Evolutionary conservation across 1,140 invertebrate species (phyloP).

Genomic region (Drosophila ercepeae): DNA sequence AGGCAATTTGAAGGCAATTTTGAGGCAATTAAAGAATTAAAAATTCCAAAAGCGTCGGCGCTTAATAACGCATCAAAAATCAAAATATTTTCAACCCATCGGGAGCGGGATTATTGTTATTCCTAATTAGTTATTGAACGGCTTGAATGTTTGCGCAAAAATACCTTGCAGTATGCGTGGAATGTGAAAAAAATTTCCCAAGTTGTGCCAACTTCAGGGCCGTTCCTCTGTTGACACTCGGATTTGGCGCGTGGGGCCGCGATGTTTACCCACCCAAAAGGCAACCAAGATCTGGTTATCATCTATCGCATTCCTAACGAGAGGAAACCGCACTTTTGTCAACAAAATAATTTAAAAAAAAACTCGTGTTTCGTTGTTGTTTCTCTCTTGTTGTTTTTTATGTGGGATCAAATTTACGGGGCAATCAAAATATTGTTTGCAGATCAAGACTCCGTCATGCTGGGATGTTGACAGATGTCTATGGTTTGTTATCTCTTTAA

Average conservation of each 20-base stretch:
- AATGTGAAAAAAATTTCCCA: constrained; percentile 66
- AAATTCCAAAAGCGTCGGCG: constrained; percentile 68
- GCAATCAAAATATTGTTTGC: constrained; percentile 37
- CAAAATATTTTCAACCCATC: too few species aligned
- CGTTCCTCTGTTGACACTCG: constrained; percentile 61
- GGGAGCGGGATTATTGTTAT: constrained; percentile 45
- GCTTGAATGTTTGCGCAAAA: constrained; percentile 53
- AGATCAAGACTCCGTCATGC: constrained; percentile 31
- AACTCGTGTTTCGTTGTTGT: too few species aligned
- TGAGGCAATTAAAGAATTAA: constrained; percentile 75
- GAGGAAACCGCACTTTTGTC: constrained; percentile 59
- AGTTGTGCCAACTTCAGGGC: constrained; percentile 53
- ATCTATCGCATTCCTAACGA: constrained; percentile 66
- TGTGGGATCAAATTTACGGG: constrained; percentile 53
- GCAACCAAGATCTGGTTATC: constrained; percentile 62
- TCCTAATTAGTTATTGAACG: constrained; percentile 66
- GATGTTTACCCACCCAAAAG: constrained; percentile 64
- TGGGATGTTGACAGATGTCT: constrained; percentile 32
- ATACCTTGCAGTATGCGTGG: constrained; percentile 57
- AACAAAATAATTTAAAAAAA: constrained; percentile 73
- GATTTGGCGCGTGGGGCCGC: constrained; percentile 61
- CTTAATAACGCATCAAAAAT: constrained; percentile 76
- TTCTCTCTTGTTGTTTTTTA: constrained; percentile 43
- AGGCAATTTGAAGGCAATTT: constrained; percentile 42
- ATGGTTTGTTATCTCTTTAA: constrained; percentile 15